Conservation (phyloP, 2,113 vertebrate species). For the Bos javanicus region DNA sequence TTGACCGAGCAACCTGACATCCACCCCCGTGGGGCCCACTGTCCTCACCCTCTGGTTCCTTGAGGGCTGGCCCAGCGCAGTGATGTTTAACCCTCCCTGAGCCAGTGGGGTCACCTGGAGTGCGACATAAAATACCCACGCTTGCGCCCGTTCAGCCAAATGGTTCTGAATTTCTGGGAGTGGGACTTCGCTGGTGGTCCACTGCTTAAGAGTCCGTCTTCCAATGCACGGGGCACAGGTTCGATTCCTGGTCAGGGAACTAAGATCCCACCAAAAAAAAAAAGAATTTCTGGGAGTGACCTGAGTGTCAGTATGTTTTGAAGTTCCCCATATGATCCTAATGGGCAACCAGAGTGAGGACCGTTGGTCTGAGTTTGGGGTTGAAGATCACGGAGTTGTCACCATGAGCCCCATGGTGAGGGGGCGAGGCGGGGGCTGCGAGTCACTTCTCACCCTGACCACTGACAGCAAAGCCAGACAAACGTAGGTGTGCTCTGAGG, state of each 20-base stretch:
- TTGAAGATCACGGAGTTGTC: background rate
- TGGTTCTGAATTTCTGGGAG: background rate
- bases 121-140: background rate
- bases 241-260: background rate
- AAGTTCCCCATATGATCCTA: background rate
- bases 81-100: background rate
- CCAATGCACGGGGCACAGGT: background rate
- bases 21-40: background rate
- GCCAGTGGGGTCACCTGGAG: background rate
- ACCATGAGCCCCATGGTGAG: background rate
- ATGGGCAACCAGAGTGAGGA: background rate
- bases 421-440: too few species aligned
- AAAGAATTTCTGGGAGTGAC: background rate
- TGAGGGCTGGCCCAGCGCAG: background rate
- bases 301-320: background rate
- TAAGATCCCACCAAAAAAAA: background rate
- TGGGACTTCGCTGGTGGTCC: background rate
- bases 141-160: accelerated
- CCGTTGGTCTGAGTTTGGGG: background rate
- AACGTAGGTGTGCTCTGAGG: too few species aligned
- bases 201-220: background rate
- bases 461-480: background rate
- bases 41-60: background rate
- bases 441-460: background rate
- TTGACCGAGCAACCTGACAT: background rate